A percentile compares a stretch with the other conserved stretches of the same genome.
Evolutionary conservation across 23 tunicate genomes (phyloP).

Genomic region (Halocynthia roretzi): DNA sequence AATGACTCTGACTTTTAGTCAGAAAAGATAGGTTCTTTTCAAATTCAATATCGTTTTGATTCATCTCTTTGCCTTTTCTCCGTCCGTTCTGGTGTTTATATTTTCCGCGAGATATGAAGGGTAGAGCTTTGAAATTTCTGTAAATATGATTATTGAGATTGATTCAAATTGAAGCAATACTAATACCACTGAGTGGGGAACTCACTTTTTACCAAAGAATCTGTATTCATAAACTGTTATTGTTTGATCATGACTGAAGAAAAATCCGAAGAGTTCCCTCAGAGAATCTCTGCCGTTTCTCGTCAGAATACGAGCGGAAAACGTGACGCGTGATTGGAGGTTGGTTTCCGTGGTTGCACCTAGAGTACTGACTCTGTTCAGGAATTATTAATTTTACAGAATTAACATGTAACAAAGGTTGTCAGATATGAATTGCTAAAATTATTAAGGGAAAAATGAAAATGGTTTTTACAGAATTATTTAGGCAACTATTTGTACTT

Average conservation of each 20-base stretch:
- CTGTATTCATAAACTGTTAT: conserved; percentile 77
- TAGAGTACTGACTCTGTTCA: conserved; percentile 66
- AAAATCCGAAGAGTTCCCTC: conserved; percentile 85
- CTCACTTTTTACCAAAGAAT: conserved; percentile 81
- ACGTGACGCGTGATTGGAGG: conserved; percentile 64
- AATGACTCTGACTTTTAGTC: conserved; percentile 38
- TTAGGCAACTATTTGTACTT: conserved; percentile 28
- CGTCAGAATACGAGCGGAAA: conserved; percentile 66
- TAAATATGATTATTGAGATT: neutral
- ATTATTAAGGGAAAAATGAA: neutral
- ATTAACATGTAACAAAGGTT: no score
- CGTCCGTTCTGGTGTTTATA: conserved; percentile 66
- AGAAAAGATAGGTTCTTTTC: conserved; percentile 67
- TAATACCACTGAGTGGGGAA: neutral
- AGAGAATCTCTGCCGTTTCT: conserved; percentile 76
- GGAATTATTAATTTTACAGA: neutral
- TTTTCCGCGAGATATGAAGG: conserved; percentile 73
- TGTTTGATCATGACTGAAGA: conserved; percentile 66
- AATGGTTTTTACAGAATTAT: no score
- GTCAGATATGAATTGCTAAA: neutral
- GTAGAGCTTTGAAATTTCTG: conserved; percentile 85
- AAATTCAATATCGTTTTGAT: conserved; percentile 53
- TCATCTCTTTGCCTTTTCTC: conserved; percentile 58
- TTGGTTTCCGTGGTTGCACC: conserved; percentile 75
- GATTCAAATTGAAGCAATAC: neutral